phyloP scores from a whole-genome alignment of 1,140 invertebrate genomes.

The Drosophila erecta region DNA sequence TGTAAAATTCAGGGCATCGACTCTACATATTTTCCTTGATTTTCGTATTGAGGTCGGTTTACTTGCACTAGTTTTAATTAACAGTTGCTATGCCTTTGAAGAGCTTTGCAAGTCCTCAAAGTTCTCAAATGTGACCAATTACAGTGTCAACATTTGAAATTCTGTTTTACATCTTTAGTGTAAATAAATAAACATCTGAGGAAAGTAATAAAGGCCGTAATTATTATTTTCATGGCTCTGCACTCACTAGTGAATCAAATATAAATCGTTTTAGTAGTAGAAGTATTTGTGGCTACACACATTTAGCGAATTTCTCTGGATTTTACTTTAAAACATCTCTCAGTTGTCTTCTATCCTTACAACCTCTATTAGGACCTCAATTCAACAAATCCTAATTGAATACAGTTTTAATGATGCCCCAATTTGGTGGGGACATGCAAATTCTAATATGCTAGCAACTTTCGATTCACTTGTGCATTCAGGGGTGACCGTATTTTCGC shows the following conservation, averaged over 20 bases:
- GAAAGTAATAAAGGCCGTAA: neutral
- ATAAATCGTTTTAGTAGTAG: neutral
- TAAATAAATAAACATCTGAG: neutral
- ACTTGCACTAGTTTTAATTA: slow-evolving; percentile 35
- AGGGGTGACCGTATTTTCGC: neutral
- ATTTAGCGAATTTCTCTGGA: neutral
- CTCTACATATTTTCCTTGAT: slow-evolving; percentile 20
- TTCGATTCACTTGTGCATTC: slow-evolving; percentile 2
- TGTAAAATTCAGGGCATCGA: slow-evolving; percentile 25
- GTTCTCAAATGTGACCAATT: slow-evolving; percentile 34
- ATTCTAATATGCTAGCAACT: neutral
- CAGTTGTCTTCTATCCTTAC: too few relatives aligned
- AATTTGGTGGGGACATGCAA: neutral
- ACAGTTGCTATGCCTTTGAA: slow-evolving; percentile 17
- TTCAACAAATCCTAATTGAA: neutral
- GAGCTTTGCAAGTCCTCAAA: slow-evolving; percentile 25
- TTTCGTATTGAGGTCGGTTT: slow-evolving; percentile 2
- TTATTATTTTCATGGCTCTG: slow-evolving; percentile 11
- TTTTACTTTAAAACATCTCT: neutral
- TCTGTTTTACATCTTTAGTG: slow-evolving; percentile 10
- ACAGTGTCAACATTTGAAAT: slow-evolving; percentile 34
- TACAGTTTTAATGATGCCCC: neutral
- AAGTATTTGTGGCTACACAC: neutral
- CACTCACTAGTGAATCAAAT: slow-evolving; percentile 3
- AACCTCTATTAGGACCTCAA: too few relatives aligned